phyloP scores from a whole-genome alignment of 1,140 invertebrate genomes.

The Meloidogyne chitwoodi region DNA sequence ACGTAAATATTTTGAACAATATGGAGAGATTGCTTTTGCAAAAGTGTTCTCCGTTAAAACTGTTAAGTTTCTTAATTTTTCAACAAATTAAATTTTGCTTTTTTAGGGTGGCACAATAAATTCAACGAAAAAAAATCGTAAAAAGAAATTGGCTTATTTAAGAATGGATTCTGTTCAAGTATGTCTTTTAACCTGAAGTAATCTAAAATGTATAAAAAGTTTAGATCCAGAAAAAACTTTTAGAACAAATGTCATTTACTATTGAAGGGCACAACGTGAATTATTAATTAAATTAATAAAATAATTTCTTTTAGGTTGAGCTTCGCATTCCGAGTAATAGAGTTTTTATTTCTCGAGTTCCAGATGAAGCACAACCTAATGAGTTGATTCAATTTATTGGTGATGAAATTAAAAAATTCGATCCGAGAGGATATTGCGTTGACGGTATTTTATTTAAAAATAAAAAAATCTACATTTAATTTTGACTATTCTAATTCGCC shows the following conservation, averaged over 20 bases:
- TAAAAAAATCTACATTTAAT: too few species aligned
- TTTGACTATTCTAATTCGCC: not conserved
- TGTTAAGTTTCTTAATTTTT: not conserved
- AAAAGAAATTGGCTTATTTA: not conserved
- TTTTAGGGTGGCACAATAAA: not conserved
- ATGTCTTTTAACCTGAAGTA: not conserved
- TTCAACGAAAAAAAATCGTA: not conserved
- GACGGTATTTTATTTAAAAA: not conserved
- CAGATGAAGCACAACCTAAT: not conserved
- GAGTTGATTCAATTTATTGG: not conserved
- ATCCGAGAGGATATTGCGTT: not conserved
- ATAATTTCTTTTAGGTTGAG: not conserved
- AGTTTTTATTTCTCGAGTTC: not conserved
- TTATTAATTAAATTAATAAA: not conserved
- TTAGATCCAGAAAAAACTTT: not conserved
- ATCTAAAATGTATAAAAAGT: not conserved
- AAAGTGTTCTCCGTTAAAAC: not conserved
- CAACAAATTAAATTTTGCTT: not conserved
- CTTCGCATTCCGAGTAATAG: not conserved
- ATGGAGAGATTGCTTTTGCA: not conserved
- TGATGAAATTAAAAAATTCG: not conserved
- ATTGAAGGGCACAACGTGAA: not conserved
- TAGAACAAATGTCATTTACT: not conserved
- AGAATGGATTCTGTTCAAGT: not conserved
- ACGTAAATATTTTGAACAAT: not conserved